Base-by-base conservation (phyloP, 2,888 invertebrate genomes). In the Lasioglossum zephyrum region DNA sequence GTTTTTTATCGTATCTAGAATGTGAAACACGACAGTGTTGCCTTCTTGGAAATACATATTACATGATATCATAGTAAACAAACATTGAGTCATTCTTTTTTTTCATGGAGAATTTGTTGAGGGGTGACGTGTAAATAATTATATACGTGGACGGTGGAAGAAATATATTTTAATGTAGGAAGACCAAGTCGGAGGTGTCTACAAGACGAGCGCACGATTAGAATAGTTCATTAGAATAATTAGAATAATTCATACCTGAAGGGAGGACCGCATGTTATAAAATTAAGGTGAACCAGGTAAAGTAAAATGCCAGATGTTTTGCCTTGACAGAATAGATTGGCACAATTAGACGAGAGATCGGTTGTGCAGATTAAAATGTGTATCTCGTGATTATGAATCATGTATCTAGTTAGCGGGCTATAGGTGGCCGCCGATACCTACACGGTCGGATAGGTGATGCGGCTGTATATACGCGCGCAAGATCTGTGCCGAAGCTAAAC, bases 401-500 rank as follows among this genome's bases (percentile, higher is more conserved):
- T n/a, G 11, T n/a, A n/a, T 57, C 57, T n/a, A n/a, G 57, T 57
- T 57, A 44, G 63, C 44, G 77, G 80, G 82, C 84, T 81, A 74
- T 75, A 39, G 44, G 63, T 53, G 63, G 39, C 47, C 41, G 66
- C 47, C 41, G 73, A 44, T 85, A 72, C 39, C 63, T 11, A 57
- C n/a, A 57, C 57, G 57, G 11, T 1, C 26, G 39, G 39, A 74
- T 74, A 70, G 36, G 26, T 66, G 49, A 41, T 22, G 49, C 60
- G 72, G 60, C 53, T 26, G 74, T 73, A 57, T 77, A 74, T 73
- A 82, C 66, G 87, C 83, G 77, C 82, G 79, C 81, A 81, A 81
- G 84, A 86, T 90, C 78, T 82, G 88, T 85, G 88, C 86, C 89
- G 89, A 93, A 94, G 92, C 91, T 93, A 93, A 93, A 94, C 93